These are phyloP conservation scores for Artemia sinica DNA, from an alignment of 2,888 invertebrate species.

Conservation along the genomic window DNA sequence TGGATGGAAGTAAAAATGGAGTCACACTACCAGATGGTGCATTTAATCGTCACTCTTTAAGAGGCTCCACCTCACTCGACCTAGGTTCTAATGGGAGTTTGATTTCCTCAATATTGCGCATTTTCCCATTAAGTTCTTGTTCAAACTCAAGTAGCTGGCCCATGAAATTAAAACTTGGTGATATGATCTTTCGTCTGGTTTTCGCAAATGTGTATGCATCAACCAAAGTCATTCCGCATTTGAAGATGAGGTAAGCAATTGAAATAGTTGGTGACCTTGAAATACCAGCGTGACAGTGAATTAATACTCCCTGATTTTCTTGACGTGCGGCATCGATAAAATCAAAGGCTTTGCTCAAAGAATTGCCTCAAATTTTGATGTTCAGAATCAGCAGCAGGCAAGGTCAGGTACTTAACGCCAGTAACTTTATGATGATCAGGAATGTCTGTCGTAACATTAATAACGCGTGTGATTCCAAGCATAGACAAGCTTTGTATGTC, in stretches of 20 bases:
- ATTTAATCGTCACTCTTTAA: constrained; percentile 1
- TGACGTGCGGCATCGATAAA: constrained; percentile 64
- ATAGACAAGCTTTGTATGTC: constrained; percentile 47
- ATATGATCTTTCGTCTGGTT: constrained; percentile 67
- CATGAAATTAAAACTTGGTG: constrained; percentile 87
- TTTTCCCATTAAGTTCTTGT: constrained; percentile 40
- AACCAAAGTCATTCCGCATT: constrained; percentile 49
- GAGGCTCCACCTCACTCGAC: neutral
- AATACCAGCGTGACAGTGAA: constrained; percentile 89
- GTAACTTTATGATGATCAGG: constrained; percentile 49
- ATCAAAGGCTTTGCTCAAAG: constrained; percentile 66
- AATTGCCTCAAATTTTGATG: constrained; percentile 72
- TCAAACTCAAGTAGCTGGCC: constrained; percentile 70
- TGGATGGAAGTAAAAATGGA: neutral
- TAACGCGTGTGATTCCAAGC: constrained; percentile 53
- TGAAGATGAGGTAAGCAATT: constrained; percentile 84
- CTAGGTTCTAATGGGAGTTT: neutral
- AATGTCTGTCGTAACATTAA: constrained; percentile 60
- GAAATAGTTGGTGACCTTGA: constrained; percentile 85
- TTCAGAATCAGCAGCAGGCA: constrained; percentile 63
- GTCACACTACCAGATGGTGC: neutral
- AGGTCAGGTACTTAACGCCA: constrained; percentile 51
- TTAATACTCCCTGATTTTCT: constrained; percentile 53
- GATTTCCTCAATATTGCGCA: neutral
- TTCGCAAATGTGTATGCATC: constrained; percentile 77